Conservation (phyloP, 2,113 vertebrate species). For the Trachemys scripta region DNA sequence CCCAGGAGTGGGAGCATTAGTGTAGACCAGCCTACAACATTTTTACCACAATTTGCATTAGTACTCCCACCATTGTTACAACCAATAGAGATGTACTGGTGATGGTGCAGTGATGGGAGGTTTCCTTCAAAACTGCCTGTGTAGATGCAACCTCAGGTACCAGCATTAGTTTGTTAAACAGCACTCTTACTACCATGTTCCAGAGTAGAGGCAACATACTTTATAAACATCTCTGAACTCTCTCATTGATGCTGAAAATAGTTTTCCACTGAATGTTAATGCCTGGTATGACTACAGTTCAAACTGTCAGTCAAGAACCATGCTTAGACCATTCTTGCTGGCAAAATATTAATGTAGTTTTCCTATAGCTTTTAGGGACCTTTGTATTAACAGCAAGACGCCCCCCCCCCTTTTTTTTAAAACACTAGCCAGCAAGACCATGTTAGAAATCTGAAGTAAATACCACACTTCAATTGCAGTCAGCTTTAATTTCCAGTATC, state of each 20-base stretch:
- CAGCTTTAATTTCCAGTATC: neutral
- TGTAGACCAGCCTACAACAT: neutral
- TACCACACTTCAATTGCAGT: neutral
- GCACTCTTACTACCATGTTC: neutral
- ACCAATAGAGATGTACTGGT: neutral
- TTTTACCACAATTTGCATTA: neutral
- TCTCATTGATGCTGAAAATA: accelerated
- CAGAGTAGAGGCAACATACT: neutral
- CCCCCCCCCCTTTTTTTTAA: neutral
- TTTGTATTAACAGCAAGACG: too few relatives aligned
- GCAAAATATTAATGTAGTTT: neutral
- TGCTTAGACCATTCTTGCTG: neutral
- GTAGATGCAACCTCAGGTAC: neutral
- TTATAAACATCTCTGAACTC: too few relatives aligned
- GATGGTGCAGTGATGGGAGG: neutral
- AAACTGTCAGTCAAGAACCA: neutral
- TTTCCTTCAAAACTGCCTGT: neutral
- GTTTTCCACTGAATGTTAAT: accelerated
- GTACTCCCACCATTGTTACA: neutral
- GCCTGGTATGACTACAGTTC: neutral
- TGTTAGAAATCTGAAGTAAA: neutral
- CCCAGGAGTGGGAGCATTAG: too few relatives aligned
- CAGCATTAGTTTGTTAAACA: accelerated
- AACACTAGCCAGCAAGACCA: neutral
- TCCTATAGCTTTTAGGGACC: neutral